A percentile compares a stretch with the other conserved stretches of the same genome.
These are phyloP conservation scores for Catostylus mosaicus DNA, from an alignment of 30 jellyfish, hydroid and myxozoan genomes.

Conservation along the genomic window DNA sequence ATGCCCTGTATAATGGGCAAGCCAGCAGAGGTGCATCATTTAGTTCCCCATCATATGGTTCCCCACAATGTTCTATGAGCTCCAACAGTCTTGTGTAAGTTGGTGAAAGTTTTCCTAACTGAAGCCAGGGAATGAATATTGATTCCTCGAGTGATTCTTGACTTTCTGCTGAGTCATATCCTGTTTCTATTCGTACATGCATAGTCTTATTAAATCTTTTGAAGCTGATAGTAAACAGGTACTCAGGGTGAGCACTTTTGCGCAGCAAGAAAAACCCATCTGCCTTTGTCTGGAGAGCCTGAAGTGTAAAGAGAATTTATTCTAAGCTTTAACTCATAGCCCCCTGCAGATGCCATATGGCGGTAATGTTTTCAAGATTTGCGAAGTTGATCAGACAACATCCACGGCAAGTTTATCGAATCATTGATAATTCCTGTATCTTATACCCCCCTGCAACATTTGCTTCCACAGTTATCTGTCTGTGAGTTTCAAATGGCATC, in stretches of 20 bases:
- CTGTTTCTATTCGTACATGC: slow-evolving; percentile 64
- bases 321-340: too few relatives aligned
- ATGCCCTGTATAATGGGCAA: slow-evolving; percentile 35
- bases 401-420: too few relatives aligned
- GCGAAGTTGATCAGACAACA: too few relatives aligned
- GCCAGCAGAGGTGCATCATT: slow-evolving; percentile 39
- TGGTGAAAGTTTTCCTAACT: slow-evolving; percentile 38
- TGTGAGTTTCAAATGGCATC: too few relatives aligned
- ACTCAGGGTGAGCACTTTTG: slow-evolving; percentile 70
- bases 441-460: too few relatives aligned
- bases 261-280: slow-evolving; percentile 68
- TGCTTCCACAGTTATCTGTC: too few relatives aligned
- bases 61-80: slow-evolving; percentile 39
- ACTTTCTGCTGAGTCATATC: slow-evolving; percentile 26
- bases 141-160: slow-evolving; percentile 16
- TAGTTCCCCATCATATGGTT: slow-evolving; percentile 27
- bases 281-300: slow-evolving; percentile 63
- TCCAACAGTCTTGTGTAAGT: slow-evolving; percentile 45
- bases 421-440: too few relatives aligned
- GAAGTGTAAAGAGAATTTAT: neutral
- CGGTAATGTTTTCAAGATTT: too few relatives aligned
- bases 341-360: too few relatives aligned
- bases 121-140: slow-evolving; percentile 18
- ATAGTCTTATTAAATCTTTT: slow-evolving; percentile 56
- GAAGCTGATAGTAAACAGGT: slow-evolving; percentile 57